These are phyloP conservation scores for Ophioderma brevispina DNA, from an alignment of 35 echinoderm and acorn worm genomes.

Conservation along the genomic window DNA sequence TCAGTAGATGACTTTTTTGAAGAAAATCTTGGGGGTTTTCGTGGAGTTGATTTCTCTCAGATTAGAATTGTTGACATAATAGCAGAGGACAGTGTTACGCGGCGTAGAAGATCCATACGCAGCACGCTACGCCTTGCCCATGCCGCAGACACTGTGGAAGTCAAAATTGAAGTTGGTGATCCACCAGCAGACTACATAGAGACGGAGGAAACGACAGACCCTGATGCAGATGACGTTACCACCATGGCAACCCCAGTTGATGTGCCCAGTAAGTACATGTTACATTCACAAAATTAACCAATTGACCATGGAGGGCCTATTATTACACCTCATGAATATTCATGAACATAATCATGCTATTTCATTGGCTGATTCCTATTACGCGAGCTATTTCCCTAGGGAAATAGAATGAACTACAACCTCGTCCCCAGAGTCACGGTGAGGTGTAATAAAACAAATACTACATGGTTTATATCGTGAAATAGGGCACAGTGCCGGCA, in stretches of 20 bases:
- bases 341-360: too few species aligned
- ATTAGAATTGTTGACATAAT: slow-evolving; percentile 89
- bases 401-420: too few species aligned
- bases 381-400: too few species aligned
- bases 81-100: slow-evolving; percentile 67
- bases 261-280: neutral
- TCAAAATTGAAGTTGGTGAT: slow-evolving; percentile 82
- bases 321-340: too few species aligned
- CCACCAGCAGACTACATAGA: slow-evolving; percentile 45
- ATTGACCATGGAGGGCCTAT: too few species aligned
- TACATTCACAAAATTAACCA: too few species aligned
- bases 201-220: neutral
- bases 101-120: neutral
- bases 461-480: too few species aligned
- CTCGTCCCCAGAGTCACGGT: too few species aligned
- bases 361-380: too few species aligned
- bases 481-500: too few species aligned
- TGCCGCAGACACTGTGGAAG: slow-evolving; percentile 40
- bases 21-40: slow-evolving; percentile 77
- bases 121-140: neutral
- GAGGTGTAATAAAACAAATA: too few species aligned
- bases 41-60: slow-evolving; percentile 57
- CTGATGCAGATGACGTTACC: neutral
- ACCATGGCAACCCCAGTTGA: slow-evolving; percentile 58
- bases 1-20: slow-evolving; percentile 92